Evolutionary conservation across 2,888 invertebrate species (phyloP), one percentile per base, ranked within the genome.

Genomic region (Erebia ligea): DNA sequence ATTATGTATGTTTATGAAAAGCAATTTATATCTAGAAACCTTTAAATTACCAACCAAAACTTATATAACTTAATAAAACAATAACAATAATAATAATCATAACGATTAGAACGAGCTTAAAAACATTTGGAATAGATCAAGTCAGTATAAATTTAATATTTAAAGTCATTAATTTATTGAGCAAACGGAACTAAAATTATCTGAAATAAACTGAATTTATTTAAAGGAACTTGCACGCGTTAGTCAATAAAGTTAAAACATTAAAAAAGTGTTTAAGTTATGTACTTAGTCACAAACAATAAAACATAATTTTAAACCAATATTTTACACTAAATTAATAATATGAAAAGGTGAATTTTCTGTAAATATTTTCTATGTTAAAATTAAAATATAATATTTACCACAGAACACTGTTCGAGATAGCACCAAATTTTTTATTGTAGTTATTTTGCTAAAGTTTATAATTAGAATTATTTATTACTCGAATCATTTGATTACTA

Each of bases 391-490:
- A 68, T 66, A 59, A 65, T 68, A 59, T 62, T 62, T 48, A 67
- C 56, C 67, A 68, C 71, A 59, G 67, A 48, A 65, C 72, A 72
- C 74, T 72, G 72, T 80, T 77, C 77, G 75, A 78, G 78, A 80
- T 79, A 81, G 85, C 84, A 86, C 84, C 73, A 76, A 79, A 70
- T 71, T 77, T 25, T 81, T 79, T 78, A 78, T 77, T 78, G 81
- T 84, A 82, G 81, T 81, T 81, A 76, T 79, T 82, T 83, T 81
- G 69, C 77, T 82, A 82, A 68, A 65, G 78, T 69, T 83, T 80
- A 73, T 67, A 73, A 69, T 76, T 75, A 70, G 74, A 67, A 57
- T 76, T 78, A 81, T 77, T 78, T 76, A 69, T 72, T 73, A 64
- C 67, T 34, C 34, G 34, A 6, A 34, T 34, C 0, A 57, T 68